These are phyloP conservation scores for Solenopsis invicta DNA, from an alignment of 1,140 invertebrate genomes.

Conservation along the genomic window DNA sequence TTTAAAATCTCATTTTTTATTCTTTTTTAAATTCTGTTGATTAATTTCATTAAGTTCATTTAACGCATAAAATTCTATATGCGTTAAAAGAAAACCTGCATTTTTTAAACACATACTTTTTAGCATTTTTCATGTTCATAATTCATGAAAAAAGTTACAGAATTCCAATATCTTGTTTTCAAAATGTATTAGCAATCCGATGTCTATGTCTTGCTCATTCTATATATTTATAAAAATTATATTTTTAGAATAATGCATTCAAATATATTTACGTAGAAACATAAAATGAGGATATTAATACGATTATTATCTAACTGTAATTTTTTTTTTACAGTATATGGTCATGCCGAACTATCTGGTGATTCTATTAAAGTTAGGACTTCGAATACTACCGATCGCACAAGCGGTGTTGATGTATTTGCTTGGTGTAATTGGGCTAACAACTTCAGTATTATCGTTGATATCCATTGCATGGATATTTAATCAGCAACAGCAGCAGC, in stretches of 20 bases:
- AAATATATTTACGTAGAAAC: background rate
- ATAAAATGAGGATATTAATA: background rate
- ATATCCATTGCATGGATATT: constrained; percentile 76
- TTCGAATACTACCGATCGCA: constrained; percentile 73
- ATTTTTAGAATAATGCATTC: background rate
- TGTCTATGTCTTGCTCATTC: background rate
- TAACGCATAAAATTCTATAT: too few relatives aligned
- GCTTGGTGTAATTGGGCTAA: constrained; percentile 76
- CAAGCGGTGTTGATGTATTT: constrained; percentile 78
- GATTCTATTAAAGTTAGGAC: constrained; percentile 71
- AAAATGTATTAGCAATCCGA: too few relatives aligned
- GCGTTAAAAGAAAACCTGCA: too few relatives aligned
- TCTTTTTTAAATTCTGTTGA: too few relatives aligned
- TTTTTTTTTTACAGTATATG: constrained; percentile 77
- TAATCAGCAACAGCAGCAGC: constrained; percentile 77
- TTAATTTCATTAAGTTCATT: too few relatives aligned
- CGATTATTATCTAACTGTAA: constrained; percentile 4
- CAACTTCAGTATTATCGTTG: constrained; percentile 76
- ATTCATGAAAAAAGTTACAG: too few relatives aligned
- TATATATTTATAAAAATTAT: background rate
- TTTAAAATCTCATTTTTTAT: too few relatives aligned
- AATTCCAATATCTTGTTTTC: too few relatives aligned
- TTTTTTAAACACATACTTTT: too few relatives aligned
- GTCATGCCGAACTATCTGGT: constrained; percentile 69
- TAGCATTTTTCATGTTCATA: too few relatives aligned